Evolutionary conservation across 2,888 invertebrate species (phyloP).

Genomic region (Octodonta nipae): DNA sequence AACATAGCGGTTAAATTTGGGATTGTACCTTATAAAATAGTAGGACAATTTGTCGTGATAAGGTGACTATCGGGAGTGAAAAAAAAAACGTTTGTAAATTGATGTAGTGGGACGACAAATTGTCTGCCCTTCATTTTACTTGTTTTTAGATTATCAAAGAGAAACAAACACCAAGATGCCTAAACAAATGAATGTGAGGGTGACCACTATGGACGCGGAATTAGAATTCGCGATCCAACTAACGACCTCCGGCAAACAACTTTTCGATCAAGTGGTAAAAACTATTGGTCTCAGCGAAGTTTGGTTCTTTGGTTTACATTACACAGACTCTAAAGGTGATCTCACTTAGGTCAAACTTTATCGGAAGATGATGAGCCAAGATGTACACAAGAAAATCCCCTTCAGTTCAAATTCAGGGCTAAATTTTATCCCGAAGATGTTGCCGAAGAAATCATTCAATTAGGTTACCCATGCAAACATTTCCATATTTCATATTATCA

Average conservation of each 20-base stretch:
- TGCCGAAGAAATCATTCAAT: slow-evolving; percentile 95
- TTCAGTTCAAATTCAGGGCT: slow-evolving; percentile 98
- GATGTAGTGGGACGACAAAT: too few relatives aligned
- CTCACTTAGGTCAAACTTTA: slow-evolving; percentile 98
- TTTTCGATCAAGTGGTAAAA: slow-evolving; percentile 99
- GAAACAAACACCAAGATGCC: too few relatives aligned
- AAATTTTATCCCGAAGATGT: slow-evolving; percentile 99
- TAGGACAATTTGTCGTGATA: too few relatives aligned
- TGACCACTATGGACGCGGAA: slow-evolving; percentile 99
- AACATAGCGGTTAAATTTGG: too few relatives aligned
- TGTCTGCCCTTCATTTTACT: too few relatives aligned
- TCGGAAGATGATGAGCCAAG: slow-evolving; percentile 98
- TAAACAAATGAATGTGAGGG: slow-evolving; percentile 97
- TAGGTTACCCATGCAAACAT: too few relatives aligned
- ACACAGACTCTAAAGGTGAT: slow-evolving; percentile 95
- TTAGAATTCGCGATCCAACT: slow-evolving; percentile 99
- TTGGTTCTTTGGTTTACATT: slow-evolving; percentile 99
- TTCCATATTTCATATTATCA: too few relatives aligned
- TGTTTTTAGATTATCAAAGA: too few relatives aligned
- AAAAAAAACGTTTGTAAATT: too few relatives aligned
- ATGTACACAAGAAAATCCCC: slow-evolving; percentile 94
- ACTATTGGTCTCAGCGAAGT: slow-evolving; percentile 97
- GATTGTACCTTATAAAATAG: too few relatives aligned
- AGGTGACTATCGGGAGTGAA: too few relatives aligned
- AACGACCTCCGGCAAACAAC: slow-evolving; percentile 97